A percentile compares a stretch with the other conserved stretches of the same genome.
These are phyloP conservation scores for Cherax destructor DNA, from an alignment of 1,140 invertebrate species.

Conservation along the genomic window DNA sequence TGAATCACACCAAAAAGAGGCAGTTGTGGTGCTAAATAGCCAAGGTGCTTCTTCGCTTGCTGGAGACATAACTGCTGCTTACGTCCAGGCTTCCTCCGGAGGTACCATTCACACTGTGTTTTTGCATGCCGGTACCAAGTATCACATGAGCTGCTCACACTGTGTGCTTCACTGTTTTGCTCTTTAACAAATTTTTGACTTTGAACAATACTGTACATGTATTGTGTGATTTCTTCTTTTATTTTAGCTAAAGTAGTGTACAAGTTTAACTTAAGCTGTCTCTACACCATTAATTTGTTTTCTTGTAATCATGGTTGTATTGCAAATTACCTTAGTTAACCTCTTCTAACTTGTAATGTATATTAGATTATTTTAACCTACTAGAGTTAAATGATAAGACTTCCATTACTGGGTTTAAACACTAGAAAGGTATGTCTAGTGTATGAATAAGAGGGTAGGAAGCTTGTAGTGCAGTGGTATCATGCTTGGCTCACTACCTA, in stretches of 20 bases:
- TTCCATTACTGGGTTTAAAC: too few relatives aligned
- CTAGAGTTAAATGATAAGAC: too few relatives aligned
- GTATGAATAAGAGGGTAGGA: too few relatives aligned
- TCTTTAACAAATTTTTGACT: neutral
- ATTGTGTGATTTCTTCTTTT: neutral
- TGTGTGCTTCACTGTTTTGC: neutral
- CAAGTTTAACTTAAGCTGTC: too few relatives aligned
- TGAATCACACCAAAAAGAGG: conserved; percentile 49
- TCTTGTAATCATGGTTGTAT: too few relatives aligned
- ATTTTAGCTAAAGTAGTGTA: neutral
- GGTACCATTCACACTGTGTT: conserved; percentile 47
- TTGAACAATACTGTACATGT: neutral
- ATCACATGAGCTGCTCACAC: conserved; percentile 8
- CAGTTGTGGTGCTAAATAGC: conserved; percentile 47
- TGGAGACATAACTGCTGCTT: conserved; percentile 46
- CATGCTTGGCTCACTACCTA: too few relatives aligned
- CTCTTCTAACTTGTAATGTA: too few relatives aligned
- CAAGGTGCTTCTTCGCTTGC: conserved; percentile 36
- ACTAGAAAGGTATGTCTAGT: too few relatives aligned
- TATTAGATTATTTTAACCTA: too few relatives aligned
- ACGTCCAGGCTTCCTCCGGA: conserved; percentile 43
- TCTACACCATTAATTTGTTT: too few relatives aligned
- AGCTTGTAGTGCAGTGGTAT: too few relatives aligned
- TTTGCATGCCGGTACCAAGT: conserved; percentile 57
- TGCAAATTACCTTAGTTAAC: too few relatives aligned